These are phyloP conservation scores for Mechanitis mazaeus DNA, from an alignment of 2,888 invertebrate genomes.

Conservation along the genomic window DNA sequence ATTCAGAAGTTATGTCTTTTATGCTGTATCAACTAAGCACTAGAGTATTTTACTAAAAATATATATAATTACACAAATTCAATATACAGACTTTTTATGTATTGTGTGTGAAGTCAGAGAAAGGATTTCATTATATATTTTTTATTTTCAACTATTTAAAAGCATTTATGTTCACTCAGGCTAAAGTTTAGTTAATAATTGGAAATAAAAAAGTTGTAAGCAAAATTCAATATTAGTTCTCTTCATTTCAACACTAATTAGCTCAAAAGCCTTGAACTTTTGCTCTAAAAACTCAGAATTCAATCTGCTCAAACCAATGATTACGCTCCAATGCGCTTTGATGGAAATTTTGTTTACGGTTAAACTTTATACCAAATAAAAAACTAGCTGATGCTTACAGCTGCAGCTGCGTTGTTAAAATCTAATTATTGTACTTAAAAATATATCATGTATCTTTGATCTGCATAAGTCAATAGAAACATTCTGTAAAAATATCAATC, in stretches of 20 bases:
- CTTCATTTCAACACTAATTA: slow-evolving; percentile 11
- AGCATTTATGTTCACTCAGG: neutral
- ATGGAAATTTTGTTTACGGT: slow-evolving; percentile 1
- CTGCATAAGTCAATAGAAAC: too few species aligned
- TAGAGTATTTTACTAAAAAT: neutral
- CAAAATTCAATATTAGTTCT: neutral
- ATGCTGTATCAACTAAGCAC: neutral
- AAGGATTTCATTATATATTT: too few species aligned
- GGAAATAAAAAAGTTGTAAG: neutral
- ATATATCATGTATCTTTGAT: too few species aligned
- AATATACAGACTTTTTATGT: too few species aligned
- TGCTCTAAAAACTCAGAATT: slow-evolving; percentile 9
- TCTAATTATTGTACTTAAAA: too few species aligned
- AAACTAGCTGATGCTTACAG: neutral
- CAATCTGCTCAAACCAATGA: slow-evolving; percentile 3
- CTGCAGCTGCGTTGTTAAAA: too few species aligned
- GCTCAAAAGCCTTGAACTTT: slow-evolving; percentile 19
- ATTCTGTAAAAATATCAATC: too few species aligned
- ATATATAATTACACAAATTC: too few species aligned
- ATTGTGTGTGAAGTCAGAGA: too few species aligned
- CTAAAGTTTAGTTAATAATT: slow-evolving; percentile 2
- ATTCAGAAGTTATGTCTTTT: neutral
- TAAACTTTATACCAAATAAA: neutral
- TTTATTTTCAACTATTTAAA: too few species aligned
- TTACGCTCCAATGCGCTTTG: slow-evolving; percentile 1